Conservation (phyloP, 2,113 vertebrate species). For the Laterallus jamaicensis region DNA sequence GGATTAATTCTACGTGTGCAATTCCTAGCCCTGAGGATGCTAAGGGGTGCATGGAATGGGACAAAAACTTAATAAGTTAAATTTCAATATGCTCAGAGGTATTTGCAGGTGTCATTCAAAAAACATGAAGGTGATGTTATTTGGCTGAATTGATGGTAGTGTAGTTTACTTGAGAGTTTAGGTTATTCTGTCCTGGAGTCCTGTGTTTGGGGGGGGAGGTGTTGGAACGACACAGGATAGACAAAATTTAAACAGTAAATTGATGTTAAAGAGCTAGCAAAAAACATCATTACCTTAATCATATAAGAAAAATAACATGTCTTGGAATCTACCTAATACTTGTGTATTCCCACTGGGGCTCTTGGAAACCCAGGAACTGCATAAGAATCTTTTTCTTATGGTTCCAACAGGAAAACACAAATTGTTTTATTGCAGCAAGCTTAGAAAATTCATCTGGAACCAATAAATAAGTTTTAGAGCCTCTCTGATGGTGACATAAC, state of each 20-base stretch:
- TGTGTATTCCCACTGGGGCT: not conserved
- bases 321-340: not conserved
- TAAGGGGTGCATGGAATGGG: not conserved
- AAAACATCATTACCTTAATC: not conserved
- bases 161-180: not conserved
- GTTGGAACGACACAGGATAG: not conserved
- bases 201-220: not conserved
- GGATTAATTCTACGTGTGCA: not conserved
- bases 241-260: not conserved
- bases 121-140: not conserved
- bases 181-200: not conserved
- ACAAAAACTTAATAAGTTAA: not conserved
- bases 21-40: not conserved
- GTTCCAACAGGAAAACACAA: not conserved
- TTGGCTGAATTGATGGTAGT: not conserved
- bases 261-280: not conserved
- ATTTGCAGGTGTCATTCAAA: not conserved
- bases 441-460: not conserved
- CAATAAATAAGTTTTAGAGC: not conserved
- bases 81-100: not conserved
- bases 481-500: not conserved
- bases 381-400: not conserved
- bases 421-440: not conserved
- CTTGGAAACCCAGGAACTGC: accelerated
- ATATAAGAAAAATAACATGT: not conserved